These are phyloP conservation scores for Pachyuromys duprasi DNA, from an alignment of 2,797 vertebrate genomes.

Conservation along the genomic window DNA sequence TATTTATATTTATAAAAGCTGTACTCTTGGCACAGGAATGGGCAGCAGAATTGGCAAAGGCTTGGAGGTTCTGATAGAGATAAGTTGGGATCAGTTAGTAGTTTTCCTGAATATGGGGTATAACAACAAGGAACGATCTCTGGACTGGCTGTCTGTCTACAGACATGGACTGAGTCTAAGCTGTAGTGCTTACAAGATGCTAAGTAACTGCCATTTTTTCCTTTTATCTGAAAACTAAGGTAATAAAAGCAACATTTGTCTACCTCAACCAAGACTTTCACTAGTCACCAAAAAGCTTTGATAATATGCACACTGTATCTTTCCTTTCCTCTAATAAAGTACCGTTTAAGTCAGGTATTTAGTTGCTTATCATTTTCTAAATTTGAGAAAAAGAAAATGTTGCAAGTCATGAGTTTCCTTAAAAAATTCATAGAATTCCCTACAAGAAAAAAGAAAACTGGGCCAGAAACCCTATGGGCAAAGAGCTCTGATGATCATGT, in stretches of 20 bases:
- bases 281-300: not conserved
- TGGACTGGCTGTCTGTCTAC: not conserved
- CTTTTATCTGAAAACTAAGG: not conserved
- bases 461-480: not conserved
- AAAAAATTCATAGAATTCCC: not conserved
- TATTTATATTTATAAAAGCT: not conserved
- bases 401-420: not conserved
- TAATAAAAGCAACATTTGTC: not conserved
- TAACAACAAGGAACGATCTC: not conserved
- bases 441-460: not conserved
- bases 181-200: not conserved
- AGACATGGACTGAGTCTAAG: not conserved
- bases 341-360: not conserved
- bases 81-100: too few relatives aligned
- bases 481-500: not conserved
- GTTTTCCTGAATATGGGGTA: not conserved
- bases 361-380: not conserved
- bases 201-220: not conserved
- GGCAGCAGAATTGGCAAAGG: not conserved
- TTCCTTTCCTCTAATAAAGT: not conserved
- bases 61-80: not conserved
- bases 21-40: not conserved
- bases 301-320: not conserved
- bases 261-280: not conserved
- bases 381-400: not conserved